These are phyloP conservation scores for Protophormia terraenovae DNA, from an alignment of 2,888 invertebrate species.

Conservation along the genomic window DNA sequence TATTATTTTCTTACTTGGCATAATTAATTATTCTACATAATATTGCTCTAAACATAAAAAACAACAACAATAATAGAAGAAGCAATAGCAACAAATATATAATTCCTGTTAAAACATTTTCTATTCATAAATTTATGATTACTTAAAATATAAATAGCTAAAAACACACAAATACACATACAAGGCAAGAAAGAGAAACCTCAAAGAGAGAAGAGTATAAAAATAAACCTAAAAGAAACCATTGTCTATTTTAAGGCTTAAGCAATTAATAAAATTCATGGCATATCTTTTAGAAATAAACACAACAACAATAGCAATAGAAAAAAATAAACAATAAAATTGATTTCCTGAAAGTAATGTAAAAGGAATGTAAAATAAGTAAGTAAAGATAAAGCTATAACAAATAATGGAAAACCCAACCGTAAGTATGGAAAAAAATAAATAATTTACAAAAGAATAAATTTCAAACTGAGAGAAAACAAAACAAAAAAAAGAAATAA, in stretches of 20 bases:
- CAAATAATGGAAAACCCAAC: background rate
- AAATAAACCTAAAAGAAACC: conserved; percentile 6
- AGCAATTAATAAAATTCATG: conserved; percentile 43
- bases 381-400: too few relatives aligned
- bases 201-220: background rate
- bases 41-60: background rate
- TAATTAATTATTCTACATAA: background rate
- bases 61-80: too few relatives aligned
- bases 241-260: conserved; percentile 42
- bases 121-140: background rate
- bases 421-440: background rate
- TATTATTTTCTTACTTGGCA: background rate
- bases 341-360: conserved; percentile 30
- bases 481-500: background rate
- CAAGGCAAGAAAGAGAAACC: background rate
- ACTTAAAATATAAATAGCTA: background rate
- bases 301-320: background rate
- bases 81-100: background rate
- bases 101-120: background rate
- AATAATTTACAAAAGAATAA: background rate
- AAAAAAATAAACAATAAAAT: conserved; percentile 25
- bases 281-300: conserved; percentile 24
- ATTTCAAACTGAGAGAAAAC: background rate
- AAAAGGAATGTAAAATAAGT: too few relatives aligned
- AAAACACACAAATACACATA: background rate